Percentiles rank a stretch among this genome's conserved stretches.
These are phyloP conservation scores for Sesia apiformis DNA, from an alignment of 2,888 invertebrate species.

Conservation along the genomic window DNA sequence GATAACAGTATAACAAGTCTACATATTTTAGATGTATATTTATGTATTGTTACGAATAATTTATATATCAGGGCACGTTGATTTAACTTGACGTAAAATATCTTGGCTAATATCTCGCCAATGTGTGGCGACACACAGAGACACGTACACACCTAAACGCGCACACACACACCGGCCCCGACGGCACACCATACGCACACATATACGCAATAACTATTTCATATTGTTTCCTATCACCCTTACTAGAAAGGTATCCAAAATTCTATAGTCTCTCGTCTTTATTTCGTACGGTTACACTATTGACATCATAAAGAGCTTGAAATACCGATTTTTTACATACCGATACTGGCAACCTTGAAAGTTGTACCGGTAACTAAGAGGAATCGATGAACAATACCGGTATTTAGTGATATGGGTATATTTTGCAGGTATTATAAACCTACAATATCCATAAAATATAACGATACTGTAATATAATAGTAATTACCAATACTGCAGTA, in stretches of 20 bases:
- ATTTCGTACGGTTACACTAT: background rate
- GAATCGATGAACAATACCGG: too few species aligned
- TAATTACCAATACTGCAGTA: too few species aligned
- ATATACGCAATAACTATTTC: conserved; percentile 15
- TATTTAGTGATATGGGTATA: too few species aligned
- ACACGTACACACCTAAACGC: conserved; percentile 16
- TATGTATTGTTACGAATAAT: conserved; percentile 11
- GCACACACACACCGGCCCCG: background rate
- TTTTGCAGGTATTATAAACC: too few species aligned
- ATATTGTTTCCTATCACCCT: conserved; percentile 17
- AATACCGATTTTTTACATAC: too few species aligned
- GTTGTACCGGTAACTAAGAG: too few species aligned
- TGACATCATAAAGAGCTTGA: too few species aligned
- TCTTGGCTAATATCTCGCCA: conserved; percentile 36
- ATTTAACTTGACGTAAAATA: conserved; percentile 38
- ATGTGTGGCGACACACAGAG: conserved; percentile 21
- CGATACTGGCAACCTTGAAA: too few species aligned
- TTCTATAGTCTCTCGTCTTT: conserved; percentile 8
- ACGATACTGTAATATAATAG: too few species aligned
- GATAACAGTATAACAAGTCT: conserved; percentile 23
- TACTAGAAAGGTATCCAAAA: conserved; percentile 40
- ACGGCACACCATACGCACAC: conserved; percentile 10
- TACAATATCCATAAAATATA: too few species aligned
- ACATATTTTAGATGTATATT: conserved; percentile 16
- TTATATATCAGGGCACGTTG: conserved; percentile 32